Evolutionary conservation across 2,113 vertebrate species (phyloP).

Genomic region (Alexandromys fortis): DNA sequence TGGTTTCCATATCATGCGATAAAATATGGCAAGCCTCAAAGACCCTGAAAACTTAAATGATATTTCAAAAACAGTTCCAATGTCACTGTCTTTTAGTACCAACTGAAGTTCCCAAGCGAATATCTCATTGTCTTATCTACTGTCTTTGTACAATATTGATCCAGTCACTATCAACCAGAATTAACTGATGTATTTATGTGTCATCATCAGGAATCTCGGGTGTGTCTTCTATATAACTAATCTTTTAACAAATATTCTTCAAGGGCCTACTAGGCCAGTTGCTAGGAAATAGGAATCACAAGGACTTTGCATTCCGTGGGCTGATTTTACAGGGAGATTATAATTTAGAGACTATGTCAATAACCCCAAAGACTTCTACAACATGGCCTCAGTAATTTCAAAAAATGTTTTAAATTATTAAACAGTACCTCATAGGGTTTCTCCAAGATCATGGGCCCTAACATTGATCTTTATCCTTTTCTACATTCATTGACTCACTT

Average conservation of each 20-base stretch:
- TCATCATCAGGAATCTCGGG: slow-evolving; percentile 10
- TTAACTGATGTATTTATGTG: neutral
- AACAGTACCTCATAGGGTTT: slow-evolving; percentile 4
- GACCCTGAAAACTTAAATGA: slow-evolving; percentile 4
- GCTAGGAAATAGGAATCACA: neutral
- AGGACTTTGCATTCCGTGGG: neutral
- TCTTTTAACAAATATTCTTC: neutral
- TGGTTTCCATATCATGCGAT: neutral
- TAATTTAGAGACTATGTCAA: neutral
- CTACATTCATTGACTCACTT: slow-evolving; percentile 10
- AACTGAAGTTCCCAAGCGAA: neutral
- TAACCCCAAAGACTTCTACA: neutral
- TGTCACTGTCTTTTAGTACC: neutral
- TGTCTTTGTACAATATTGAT: neutral
- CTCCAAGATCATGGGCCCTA: neutral
- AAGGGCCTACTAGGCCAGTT: neutral
- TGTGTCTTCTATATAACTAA: neutral
- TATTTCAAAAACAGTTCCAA: neutral
- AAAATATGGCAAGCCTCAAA: neutral
- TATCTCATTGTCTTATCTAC: neutral
- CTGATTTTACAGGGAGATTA: neutral
- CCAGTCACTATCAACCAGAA: neutral
- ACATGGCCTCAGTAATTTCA: neutral
- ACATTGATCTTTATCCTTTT: slow-evolving; percentile 1
- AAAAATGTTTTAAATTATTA: slow-evolving; percentile 13